These are phyloP conservation scores for Drosophila flavopinicola DNA, from an alignment of 2,888 invertebrate genomes.

Conservation along the genomic window DNA sequence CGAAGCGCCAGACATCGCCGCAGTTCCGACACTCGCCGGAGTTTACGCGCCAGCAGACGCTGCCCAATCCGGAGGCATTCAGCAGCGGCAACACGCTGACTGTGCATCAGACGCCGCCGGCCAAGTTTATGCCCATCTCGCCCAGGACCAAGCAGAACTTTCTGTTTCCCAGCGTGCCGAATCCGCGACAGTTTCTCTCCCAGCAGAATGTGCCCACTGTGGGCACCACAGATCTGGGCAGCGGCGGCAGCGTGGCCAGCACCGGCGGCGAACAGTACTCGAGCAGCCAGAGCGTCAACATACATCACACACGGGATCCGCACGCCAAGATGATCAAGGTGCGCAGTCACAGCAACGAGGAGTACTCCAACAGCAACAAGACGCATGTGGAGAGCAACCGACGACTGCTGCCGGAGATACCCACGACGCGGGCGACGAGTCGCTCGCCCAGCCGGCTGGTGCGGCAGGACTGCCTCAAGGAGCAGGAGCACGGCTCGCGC, in stretches of 20 bases:
- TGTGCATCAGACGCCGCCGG: conserved; percentile 77
- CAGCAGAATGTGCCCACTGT: conserved; percentile 84
- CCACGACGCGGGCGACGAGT: conserved; percentile 64
- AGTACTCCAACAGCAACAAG: conserved; percentile 82
- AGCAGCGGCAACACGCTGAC: conserved; percentile 79
- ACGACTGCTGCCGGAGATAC: conserved; percentile 82
- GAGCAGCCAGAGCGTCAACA: conserved; percentile 83
- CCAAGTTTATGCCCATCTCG: conserved; percentile 83
- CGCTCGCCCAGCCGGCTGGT: conserved; percentile 83
- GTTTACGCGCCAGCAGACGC: conserved; percentile 83
- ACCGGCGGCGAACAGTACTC: conserved; percentile 79
- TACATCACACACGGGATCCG: conserved; percentile 80
- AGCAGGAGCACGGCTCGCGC: conserved; percentile 74
- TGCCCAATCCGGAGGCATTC: conserved; percentile 83
- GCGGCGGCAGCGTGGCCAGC: conserved; percentile 66
- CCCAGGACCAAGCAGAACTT: conserved; percentile 84
- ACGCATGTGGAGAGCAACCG: conserved; percentile 76
- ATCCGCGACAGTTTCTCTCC: conserved; percentile 83
- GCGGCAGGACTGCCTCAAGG: conserved; percentile 83
- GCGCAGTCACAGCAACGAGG: conserved; percentile 84
- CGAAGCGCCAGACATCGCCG: conserved; percentile 83
- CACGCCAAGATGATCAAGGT: conserved; percentile 84
- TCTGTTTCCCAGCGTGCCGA: conserved; percentile 82
- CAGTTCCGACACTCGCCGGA: conserved; percentile 84
- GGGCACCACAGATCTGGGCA: conserved; percentile 73